These are phyloP conservation scores for Ichneumoninae sp. DNA, from an alignment of 2,888 invertebrate genomes.

Conservation along the genomic window DNA sequence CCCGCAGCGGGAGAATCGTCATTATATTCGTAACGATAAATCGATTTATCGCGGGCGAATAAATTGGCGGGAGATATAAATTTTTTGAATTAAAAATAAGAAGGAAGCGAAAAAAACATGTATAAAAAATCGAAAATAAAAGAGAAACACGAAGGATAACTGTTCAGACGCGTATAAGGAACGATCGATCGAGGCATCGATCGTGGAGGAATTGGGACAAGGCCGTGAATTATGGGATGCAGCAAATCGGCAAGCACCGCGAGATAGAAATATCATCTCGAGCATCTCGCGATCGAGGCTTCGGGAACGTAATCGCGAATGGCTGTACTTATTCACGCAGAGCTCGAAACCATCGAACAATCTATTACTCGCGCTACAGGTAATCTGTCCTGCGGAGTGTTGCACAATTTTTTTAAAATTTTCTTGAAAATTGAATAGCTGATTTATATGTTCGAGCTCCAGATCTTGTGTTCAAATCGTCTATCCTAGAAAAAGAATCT, in stretches of 20 bases:
- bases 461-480: background rate
- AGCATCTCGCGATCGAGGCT: slow-evolving; percentile 15
- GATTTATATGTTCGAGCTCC: background rate
- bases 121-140: slow-evolving; percentile 9
- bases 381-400: slow-evolving; percentile 1
- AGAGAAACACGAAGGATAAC: slow-evolving; percentile 4
- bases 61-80: slow-evolving; percentile 15
- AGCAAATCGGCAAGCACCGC: slow-evolving; percentile 12
- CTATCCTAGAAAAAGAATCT: background rate
- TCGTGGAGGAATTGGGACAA: slow-evolving; percentile 51
- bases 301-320: slow-evolving; percentile 12
- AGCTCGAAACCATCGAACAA: background rate
- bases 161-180: background rate
- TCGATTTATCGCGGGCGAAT: slow-evolving; percentile 12
- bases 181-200: slow-evolving; percentile 1
- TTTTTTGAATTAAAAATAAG: slow-evolving; percentile 23
- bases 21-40: slow-evolving; percentile 32
- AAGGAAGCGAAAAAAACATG: background rate
- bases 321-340: slow-evolving; percentile 6
- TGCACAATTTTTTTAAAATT: background rate
- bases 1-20: slow-evolving; percentile 17
- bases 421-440: slow-evolving; percentile 7
- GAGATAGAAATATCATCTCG: slow-evolving; percentile 26
- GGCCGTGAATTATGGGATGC: slow-evolving; percentile 54
- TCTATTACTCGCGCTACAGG: background rate